phyloP scores from a whole-genome alignment of 2,797 vertebrate species.

The Galagoides demidoff region DNA sequence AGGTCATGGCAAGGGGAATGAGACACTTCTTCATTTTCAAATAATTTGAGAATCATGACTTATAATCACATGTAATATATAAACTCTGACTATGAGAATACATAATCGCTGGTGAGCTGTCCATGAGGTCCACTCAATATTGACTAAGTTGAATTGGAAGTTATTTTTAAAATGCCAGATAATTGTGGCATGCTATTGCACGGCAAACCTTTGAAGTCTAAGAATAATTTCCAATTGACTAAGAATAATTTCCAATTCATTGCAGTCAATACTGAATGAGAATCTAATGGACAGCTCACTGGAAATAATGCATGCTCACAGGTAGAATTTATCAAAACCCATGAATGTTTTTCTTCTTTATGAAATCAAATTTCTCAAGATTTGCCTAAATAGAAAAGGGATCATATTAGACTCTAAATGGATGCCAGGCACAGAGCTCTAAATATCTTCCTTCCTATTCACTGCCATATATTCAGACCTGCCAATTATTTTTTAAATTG shows the following conservation, averaged over 20 bases:
- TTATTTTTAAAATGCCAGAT: neutral
- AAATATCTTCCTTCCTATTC: conserved; percentile 65
- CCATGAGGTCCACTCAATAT: neutral
- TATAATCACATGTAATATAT: neutral
- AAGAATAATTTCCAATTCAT: conserved; percentile 9
- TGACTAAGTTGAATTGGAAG: neutral
- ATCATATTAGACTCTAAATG: conserved; percentile 68
- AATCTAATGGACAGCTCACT: neutral
- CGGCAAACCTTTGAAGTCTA: neutral
- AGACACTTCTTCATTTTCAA: neutral
- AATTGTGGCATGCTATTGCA: neutral
- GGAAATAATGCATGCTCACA: neutral
- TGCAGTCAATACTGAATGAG: neutral
- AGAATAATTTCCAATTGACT: neutral
- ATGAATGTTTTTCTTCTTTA: neutral
- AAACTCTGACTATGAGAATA: neutral
- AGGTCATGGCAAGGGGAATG: neutral
- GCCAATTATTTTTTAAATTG: conserved; percentile 75
- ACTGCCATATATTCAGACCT: conserved; percentile 49
- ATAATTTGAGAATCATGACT: neutral
- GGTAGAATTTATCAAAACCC: neutral
- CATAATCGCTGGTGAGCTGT: neutral
- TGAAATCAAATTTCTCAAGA: neutral
- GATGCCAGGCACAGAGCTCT: conserved; percentile 15
- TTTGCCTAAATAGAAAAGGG: conserved; percentile 58